These are phyloP conservation scores for Ciconia boyciana DNA, from an alignment of 2,113 vertebrate genomes.

Conservation along the genomic window DNA sequence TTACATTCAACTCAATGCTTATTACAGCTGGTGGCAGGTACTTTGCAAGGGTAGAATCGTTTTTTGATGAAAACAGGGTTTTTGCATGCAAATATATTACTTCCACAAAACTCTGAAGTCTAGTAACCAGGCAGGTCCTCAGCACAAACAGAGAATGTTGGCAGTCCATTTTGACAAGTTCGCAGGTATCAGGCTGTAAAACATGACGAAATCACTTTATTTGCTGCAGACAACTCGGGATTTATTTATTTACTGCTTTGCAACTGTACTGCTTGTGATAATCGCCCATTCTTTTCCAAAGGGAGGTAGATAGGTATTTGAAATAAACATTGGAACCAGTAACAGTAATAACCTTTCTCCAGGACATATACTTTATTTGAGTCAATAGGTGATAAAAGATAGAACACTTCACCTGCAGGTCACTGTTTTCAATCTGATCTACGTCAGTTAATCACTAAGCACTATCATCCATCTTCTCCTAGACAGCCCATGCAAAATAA, in stretches of 20 bases:
- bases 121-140: not conserved
- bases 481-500: not conserved
- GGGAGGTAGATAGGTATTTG: not conserved
- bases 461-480: not conserved
- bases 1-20: not conserved
- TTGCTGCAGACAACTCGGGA: not conserved
- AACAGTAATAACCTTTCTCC: not conserved
- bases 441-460: rapidly evolving
- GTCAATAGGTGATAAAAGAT: rapidly evolving
- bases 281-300: not conserved
- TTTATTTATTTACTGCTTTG: not conserved
- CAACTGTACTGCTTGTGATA: not conserved
- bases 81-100: not conserved
- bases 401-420: not conserved
- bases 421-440: not conserved
- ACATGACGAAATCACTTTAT: not conserved
- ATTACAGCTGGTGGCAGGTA: not conserved
- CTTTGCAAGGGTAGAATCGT: not conserved
- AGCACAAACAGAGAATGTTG: not conserved
- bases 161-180: not conserved
- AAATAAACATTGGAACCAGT: not conserved
- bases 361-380: not conserved
- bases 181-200: not conserved
- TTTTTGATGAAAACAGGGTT: not conserved
- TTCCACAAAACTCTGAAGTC: not conserved